Conservation (phyloP, 2,113 vertebrate species). For the Microtus pennsylvanicus region DNA sequence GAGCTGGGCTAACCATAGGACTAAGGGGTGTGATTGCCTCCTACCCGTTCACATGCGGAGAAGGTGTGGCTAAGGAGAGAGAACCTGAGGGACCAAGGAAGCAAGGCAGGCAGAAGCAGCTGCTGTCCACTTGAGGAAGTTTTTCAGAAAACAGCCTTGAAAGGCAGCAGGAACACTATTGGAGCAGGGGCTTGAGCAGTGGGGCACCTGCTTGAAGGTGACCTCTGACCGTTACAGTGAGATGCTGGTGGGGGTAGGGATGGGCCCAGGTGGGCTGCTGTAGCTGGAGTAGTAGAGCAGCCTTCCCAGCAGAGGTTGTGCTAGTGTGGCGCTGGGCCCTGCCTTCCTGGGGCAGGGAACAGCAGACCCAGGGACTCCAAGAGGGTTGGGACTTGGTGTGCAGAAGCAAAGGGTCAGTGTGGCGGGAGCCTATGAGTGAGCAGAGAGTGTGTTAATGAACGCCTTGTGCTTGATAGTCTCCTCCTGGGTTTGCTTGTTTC, state of each 20-base stretch:
- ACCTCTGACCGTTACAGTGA: background rate
- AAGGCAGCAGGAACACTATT: background rate
- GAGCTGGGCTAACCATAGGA: background rate
- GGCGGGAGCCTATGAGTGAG: background rate
- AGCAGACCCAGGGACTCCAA: background rate
- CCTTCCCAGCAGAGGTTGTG: background rate
- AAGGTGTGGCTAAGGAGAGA: background rate
- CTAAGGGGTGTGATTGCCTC: background rate
- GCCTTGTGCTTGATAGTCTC: background rate
- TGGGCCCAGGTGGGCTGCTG: background rate
- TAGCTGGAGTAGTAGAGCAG: background rate
- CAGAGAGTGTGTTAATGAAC: background rate
- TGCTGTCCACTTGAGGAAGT: background rate
- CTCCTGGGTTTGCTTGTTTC: background rate
- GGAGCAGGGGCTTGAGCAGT: background rate
- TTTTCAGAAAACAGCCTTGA: background rate
- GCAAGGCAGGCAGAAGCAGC: background rate
- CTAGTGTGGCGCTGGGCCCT: background rate
- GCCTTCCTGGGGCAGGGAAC: background rate
- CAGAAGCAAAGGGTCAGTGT: background rate
- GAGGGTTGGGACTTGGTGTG: background rate
- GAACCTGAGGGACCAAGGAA: background rate
- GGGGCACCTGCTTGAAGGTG: background rate
- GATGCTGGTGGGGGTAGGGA: background rate
- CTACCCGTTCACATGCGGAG: accelerated